Evolutionary conservation across 2,888 invertebrate species (phyloP).

Genomic region (Drosophila melanosoma): DNA sequence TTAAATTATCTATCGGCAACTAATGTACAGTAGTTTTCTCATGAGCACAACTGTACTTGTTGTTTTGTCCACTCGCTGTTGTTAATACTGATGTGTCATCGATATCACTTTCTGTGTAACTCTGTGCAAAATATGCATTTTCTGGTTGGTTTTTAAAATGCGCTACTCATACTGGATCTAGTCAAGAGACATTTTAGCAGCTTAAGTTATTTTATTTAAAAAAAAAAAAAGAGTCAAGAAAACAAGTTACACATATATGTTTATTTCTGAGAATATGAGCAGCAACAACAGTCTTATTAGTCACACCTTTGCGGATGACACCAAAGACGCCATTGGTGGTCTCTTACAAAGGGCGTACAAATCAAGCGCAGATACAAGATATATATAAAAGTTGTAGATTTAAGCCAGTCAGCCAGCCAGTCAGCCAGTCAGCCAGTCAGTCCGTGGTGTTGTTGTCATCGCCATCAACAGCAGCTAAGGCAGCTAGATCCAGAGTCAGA

Average conservation of each 20-base stretch:
- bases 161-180: background rate
- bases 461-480: slow-evolving; percentile 23
- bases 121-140: background rate
- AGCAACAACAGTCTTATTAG: slow-evolving; percentile 49
- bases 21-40: background rate
- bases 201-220: background rate
- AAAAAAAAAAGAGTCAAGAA: background rate
- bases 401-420: slow-evolving; percentile 9
- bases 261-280: slow-evolving; percentile 14
- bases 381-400: slow-evolving; percentile 28
- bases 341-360: slow-evolving; percentile 64
- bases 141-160: background rate
- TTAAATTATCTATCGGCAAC: background rate
- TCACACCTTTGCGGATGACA: slow-evolving; percentile 61
- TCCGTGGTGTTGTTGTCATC: slow-evolving; percentile 30
- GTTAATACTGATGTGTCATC: background rate
- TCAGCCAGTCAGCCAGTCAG: slow-evolving; percentile 7
- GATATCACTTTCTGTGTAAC: background rate
- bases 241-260: slow-evolving; percentile 12
- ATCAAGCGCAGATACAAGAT: slow-evolving; percentile 57
- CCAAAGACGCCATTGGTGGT: slow-evolving; percentile 69
- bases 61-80: background rate
- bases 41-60: background rate
- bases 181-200: background rate
- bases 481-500: slow-evolving; percentile 14